phyloP scores from a whole-genome alignment of 2,113 vertebrate species.

The Dasyurus viverrinus region DNA sequence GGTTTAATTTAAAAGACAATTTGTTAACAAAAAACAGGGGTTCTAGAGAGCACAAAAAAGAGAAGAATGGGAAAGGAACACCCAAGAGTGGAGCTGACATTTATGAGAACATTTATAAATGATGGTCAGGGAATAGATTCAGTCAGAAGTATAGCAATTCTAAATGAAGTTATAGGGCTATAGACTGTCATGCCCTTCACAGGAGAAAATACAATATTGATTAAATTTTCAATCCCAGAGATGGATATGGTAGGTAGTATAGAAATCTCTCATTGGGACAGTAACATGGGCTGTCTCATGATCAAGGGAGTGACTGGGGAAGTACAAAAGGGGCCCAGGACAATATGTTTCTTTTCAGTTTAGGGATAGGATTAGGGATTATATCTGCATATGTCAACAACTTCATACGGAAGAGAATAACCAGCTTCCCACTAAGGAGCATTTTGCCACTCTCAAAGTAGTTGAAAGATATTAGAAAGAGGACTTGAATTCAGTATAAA shows the following conservation, averaged over 20 bases:
- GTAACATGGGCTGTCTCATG: not conserved
- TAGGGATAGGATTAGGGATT: not conserved
- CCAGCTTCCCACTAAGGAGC: not conserved
- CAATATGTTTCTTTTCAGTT: not conserved
- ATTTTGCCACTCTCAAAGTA: not conserved
- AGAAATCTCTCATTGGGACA: not conserved
- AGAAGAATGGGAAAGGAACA: not conserved
- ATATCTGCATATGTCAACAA: conserved; percentile 11
- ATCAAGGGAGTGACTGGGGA: not conserved
- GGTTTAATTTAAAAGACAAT: not conserved
- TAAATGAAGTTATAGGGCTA: not conserved
- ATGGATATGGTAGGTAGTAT: not conserved
- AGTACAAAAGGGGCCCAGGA: not conserved
- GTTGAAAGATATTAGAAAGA: not conserved
- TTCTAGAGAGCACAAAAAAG: no score
- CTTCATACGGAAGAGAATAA: not conserved
- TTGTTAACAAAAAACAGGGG: not conserved
- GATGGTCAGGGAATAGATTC: not conserved
- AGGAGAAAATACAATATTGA: not conserved
- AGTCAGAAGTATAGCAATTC: not conserved
- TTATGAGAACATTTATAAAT: not conserved
- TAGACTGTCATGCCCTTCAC: not conserved
- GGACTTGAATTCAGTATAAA: not conserved
- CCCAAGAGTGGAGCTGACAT: not conserved
- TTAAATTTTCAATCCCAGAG: not conserved